Percentiles rank a stretch among this genome's conserved stretches.
Conservation (phyloP, 2,888 invertebrate genomes). For the Apantesis nais region DNA sequence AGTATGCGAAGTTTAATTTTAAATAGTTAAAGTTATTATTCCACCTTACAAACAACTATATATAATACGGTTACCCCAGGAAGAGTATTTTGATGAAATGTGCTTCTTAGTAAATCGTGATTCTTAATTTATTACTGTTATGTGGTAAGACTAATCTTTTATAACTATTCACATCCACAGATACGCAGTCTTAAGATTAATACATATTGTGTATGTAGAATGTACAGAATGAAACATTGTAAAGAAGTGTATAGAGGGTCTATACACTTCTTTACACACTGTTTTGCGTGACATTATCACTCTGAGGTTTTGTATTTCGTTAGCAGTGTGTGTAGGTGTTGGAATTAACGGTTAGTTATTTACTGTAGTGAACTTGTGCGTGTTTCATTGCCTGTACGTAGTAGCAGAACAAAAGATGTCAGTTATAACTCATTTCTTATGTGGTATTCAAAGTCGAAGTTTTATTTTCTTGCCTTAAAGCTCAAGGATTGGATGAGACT, state of each 20-base stretch:
- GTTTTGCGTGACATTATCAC: background rate
- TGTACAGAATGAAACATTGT: background rate
- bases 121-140: background rate
- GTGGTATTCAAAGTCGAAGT: constrained; percentile 25
- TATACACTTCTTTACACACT: too few relatives aligned
- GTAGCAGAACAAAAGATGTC: constrained; percentile 6
- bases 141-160: background rate
- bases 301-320: constrained; percentile 13
- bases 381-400: background rate
- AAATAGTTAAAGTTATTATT: background rate
- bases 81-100: too few relatives aligned
- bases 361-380: background rate
- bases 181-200: constrained; percentile 1
- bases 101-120: background rate
- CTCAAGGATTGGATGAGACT: background rate
- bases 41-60: background rate
- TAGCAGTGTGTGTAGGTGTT: constrained; percentile 16
- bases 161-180: background rate
- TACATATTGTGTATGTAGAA: constrained; percentile 2
- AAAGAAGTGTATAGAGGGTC: too few relatives aligned
- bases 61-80: too few relatives aligned
- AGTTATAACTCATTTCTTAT: constrained; percentile 20
- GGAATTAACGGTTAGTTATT: constrained; percentile 11
- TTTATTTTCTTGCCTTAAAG: constrained; percentile 21
- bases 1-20: background rate